Evolutionary conservation across 2,888 invertebrate genomes (phyloP), one percentile per base, ranked within the genome.

Genomic region (Lycophotia porphyrea): DNA sequence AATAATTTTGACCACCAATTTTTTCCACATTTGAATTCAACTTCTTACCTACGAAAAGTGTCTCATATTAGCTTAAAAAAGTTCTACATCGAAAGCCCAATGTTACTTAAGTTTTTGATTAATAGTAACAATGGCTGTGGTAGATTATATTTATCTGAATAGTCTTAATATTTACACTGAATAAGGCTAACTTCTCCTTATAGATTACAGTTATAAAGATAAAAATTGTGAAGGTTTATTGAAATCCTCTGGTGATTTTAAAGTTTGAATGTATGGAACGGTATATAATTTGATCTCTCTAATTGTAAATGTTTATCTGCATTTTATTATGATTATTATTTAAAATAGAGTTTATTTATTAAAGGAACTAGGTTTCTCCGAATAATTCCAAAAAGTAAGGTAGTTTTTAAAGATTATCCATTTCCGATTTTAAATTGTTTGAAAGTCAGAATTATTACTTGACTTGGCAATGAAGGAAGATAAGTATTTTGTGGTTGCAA

Each of bases 61-160:
- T 76, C 74, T 72, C 44, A 36, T 74, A 71, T 73, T 74, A 63
- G 63, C 73, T 76, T 78, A 76, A 71, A 74, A 74, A 67, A n/a
- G 13, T 76, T 74, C 74, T 86, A 85, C 80, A 88, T 85, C 83
- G 78, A 88, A 66, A 90, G 88, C 88, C 90, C 89, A 91, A 90
- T 91, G 93, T 92, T 92, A 92, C 92, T 90, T 87, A 88, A 88
- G 86, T 87, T 85, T 84, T 82, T 88, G n/a, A 84, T 82, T 83
- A 87, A 82, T 88, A 86, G 91, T 93, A 91, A 88, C 90, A 91
- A 88, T 88, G 92, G 93, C 92, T 93, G 92, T 92, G 92, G 82
- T 90, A 89, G 84, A 84, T 80, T 71, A 76, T 81, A 82, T 81
- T 71, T 72, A 78, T 72, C 73, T 76, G 9, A 70, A 78, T 84